Conservation (phyloP, 2,888 invertebrate species). For the Sesamia inferens region DNA sequence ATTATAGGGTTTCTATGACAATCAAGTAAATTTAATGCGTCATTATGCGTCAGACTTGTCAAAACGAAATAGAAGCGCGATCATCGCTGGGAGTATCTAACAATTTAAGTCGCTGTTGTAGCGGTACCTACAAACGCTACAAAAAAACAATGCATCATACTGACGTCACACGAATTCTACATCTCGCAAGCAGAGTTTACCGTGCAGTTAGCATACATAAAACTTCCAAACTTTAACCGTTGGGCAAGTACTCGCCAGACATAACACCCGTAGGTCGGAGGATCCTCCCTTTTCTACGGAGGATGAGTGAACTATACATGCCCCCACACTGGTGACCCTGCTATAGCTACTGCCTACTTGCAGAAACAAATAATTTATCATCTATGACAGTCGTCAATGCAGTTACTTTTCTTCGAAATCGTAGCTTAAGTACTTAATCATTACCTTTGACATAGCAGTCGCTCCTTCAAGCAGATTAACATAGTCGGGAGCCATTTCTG, state of each 20-base stretch:
- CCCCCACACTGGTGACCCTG: too few species aligned
- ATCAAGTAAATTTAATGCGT: neutral
- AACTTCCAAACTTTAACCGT: too few species aligned
- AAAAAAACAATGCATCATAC: too few species aligned
- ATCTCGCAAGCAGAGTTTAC: too few species aligned
- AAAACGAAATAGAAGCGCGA: neutral
- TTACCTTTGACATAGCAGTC: constrained; percentile 84
- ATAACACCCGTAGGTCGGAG: too few species aligned
- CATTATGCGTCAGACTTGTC: neutral
- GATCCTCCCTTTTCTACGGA: too few species aligned
- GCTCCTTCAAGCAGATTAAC: constrained; percentile 82
- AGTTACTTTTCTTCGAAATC: neutral
- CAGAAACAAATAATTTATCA: neutral
- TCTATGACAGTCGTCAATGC: neutral
- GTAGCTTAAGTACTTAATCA: neutral
- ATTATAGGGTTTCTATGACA: neutral
- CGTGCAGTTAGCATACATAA: too few species aligned
- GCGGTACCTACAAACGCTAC: too few species aligned
- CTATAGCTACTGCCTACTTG: too few species aligned
- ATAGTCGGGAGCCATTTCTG: constrained; percentile 81
- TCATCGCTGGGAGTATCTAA: neutral
- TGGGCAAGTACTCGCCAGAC: too few species aligned
- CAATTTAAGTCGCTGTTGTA: neutral
- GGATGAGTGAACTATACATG: too few species aligned
- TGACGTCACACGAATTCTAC: too few species aligned